A percentile compares a stretch with the other conserved stretches of the same genome.
Evolutionary conservation across 2,888 invertebrate genomes (phyloP).

Genomic region (Pemphredon lugubris): DNA sequence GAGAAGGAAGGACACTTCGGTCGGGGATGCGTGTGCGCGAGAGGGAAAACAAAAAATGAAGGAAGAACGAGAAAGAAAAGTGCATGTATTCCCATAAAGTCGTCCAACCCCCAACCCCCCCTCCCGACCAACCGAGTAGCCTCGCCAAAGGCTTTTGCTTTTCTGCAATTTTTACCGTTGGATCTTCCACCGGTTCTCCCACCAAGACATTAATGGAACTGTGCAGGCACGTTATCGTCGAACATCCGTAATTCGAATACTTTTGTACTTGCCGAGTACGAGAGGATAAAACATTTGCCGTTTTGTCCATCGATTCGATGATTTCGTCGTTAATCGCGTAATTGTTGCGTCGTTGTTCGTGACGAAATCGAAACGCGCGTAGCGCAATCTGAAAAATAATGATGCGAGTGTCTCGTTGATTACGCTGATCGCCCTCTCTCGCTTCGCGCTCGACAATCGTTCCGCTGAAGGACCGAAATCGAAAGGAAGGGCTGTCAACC

Average conservation of each 20-base stretch:
- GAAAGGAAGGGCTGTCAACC: slow-evolving; percentile 31
- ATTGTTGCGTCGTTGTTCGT: no score
- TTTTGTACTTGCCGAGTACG: no score
- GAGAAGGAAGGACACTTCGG: slow-evolving; percentile 51
- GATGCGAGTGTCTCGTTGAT: not conserved
- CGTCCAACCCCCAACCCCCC: slow-evolving; percentile 5
- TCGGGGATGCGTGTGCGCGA: slow-evolving; percentile 5
- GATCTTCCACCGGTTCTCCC: slow-evolving; percentile 15
- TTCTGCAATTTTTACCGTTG: slow-evolving; percentile 53
- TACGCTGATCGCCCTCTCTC: not conserved
- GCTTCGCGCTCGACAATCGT: slow-evolving; percentile 32
- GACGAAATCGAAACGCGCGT: no score
- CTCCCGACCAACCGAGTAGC: slow-evolving; percentile 44
- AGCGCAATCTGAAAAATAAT: no score
- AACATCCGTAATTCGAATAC: not conserved
- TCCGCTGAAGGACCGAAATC: slow-evolving; percentile 18
- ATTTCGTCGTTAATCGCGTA: no score
- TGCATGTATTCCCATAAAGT: slow-evolving; percentile 19
- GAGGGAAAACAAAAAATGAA: slow-evolving; percentile 3
- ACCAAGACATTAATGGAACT: slow-evolving; percentile 18
- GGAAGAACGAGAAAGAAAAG: slow-evolving; percentile 36
- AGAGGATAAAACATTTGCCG: no score
- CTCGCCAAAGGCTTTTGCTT: slow-evolving; percentile 59
- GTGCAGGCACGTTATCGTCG: not conserved
- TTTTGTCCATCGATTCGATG: no score